Conservation (phyloP, 1,140 invertebrate genomes). For the Brachionus asplanchnoidis region DNA sequence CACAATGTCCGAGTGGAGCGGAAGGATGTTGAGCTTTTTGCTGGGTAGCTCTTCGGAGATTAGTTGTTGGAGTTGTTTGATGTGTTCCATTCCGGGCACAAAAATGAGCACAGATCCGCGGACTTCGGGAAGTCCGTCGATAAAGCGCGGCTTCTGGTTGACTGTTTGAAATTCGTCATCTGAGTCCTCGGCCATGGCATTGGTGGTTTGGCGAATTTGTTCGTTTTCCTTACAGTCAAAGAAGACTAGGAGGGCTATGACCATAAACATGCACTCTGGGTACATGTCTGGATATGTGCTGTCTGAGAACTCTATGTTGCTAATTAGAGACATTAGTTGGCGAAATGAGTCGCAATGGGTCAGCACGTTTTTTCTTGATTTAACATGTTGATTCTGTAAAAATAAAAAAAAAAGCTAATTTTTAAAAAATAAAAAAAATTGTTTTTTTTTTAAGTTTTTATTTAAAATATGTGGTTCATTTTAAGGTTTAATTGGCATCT, state of each 20-base stretch:
- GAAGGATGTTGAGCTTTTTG: slow-evolving; percentile 45
- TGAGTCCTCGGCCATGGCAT: background rate
- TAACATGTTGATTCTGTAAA: background rate
- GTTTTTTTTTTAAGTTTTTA: background rate
- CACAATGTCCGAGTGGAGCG: slow-evolving; percentile 54
- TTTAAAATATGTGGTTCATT: background rate
- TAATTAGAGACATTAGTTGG: background rate
- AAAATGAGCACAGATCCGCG: slow-evolving; percentile 69
- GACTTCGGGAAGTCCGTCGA: slow-evolving; percentile 48
- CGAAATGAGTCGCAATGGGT: background rate
- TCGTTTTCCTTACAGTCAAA: slow-evolving; percentile 15
- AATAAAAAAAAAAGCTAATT: background rate
- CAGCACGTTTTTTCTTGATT: background rate
- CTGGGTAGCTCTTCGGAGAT: slow-evolving; percentile 17
- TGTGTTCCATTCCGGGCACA: slow-evolving; percentile 55
- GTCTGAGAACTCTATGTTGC: background rate
- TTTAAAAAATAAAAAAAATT: background rate
- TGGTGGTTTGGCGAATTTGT: background rate
- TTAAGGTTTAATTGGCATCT: too few relatives aligned
- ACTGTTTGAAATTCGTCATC: slow-evolving; percentile 20
- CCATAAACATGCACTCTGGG: background rate
- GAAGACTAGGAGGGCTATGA: background rate
- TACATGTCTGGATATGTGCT: background rate
- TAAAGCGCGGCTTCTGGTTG: slow-evolving; percentile 45
- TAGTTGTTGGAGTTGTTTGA: slow-evolving; percentile 43